Percentiles rank a stretch among this genome's conserved stretches.
phyloP scores from a whole-genome alignment of 2,888 invertebrate genomes.

The Horisme vitalbata region DNA sequence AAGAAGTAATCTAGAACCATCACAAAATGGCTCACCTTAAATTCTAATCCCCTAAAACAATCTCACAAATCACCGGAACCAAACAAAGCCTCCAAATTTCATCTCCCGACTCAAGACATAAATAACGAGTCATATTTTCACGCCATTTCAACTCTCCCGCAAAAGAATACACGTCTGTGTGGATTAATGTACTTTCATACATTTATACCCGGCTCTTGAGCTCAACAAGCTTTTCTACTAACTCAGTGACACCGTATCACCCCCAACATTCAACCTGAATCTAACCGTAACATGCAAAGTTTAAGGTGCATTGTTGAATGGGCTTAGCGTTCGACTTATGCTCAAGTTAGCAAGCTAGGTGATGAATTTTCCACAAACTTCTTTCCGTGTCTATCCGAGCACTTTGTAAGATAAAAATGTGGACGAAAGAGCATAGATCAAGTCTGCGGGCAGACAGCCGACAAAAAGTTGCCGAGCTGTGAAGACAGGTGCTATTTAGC shows the following conservation, averaged over 20 bases:
- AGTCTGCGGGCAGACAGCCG: conserved; percentile 60
- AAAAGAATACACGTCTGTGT: conserved; percentile 77
- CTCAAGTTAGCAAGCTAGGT: conserved; percentile 36
- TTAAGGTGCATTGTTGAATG: conserved; percentile 29
- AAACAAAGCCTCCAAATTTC: conserved; percentile 49
- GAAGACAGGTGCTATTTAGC: conserved; percentile 59
- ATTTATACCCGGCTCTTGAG: conserved; percentile 66
- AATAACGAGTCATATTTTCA: conserved; percentile 80
- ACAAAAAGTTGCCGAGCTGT: conserved; percentile 60
- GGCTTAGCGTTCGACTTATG: conserved; percentile 24
- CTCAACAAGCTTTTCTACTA: conserved; percentile 51
- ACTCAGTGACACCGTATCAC: conserved; percentile 42
- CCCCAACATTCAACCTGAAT: conserved; percentile 24
- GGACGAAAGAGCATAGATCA: conserved; percentile 76
- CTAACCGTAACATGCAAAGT: conserved; percentile 1
- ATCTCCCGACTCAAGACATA: conserved; percentile 60
- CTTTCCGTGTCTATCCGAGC: conserved; percentile 78
- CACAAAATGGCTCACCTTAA: not conserved
- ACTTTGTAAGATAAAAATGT: conserved; percentile 82
- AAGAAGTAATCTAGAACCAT: not conserved
- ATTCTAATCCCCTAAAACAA: not conserved
- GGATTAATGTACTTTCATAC: conserved; percentile 81
- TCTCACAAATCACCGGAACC: conserved; percentile 25
- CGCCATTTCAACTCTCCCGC: conserved; percentile 78
- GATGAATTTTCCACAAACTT: conserved; percentile 79